These are phyloP conservation scores for Cliona cf. orientalis DNA, from an alignment of 37 sponge, comb jelly and placozoan species.

Conservation along the genomic window DNA sequence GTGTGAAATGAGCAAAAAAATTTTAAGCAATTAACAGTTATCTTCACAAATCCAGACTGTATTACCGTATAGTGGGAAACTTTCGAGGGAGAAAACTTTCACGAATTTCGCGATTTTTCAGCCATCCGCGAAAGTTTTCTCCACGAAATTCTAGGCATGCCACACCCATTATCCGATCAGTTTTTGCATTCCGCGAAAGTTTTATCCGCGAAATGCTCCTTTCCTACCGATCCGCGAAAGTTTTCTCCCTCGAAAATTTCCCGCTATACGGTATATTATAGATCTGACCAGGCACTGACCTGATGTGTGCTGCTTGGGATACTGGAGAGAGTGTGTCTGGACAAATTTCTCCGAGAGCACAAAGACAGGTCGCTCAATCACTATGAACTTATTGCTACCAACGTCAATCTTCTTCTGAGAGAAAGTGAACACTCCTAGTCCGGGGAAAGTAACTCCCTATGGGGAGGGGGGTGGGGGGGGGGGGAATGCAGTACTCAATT, in stretches of 20 bases:
- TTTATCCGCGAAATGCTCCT: too few relatives aligned
- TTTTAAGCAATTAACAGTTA: neutral
- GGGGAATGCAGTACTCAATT: slow-evolving; percentile 3
- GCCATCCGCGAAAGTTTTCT: too few relatives aligned
- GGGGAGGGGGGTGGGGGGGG: neutral
- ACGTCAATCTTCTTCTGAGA: slow-evolving; percentile 67
- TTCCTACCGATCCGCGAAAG: too few relatives aligned
- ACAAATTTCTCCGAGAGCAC: slow-evolving; percentile 86
- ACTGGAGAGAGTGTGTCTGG: slow-evolving; percentile 66
- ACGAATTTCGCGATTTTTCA: too few relatives aligned
- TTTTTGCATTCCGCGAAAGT: too few relatives aligned
- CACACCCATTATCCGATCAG: too few relatives aligned
- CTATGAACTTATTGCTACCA: slow-evolving; percentile 68
- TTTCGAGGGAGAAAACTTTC: too few relatives aligned
- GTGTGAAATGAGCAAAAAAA: neutral
- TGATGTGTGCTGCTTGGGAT: slow-evolving; percentile 69
- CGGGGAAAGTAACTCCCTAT: slow-evolving; percentile 81
- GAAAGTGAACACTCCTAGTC: slow-evolving; percentile 86
- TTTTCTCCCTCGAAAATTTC: too few relatives aligned
- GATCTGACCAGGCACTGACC: slow-evolving; percentile 61
- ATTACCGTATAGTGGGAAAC: too few relatives aligned
- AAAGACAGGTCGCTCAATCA: slow-evolving; percentile 84
- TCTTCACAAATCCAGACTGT: too few relatives aligned
- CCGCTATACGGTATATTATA: too few relatives aligned
- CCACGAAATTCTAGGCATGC: too few relatives aligned